phyloP scores from a whole-genome alignment of 2,888 invertebrate genomes.

The Hanleya hanleyi region DNA sequence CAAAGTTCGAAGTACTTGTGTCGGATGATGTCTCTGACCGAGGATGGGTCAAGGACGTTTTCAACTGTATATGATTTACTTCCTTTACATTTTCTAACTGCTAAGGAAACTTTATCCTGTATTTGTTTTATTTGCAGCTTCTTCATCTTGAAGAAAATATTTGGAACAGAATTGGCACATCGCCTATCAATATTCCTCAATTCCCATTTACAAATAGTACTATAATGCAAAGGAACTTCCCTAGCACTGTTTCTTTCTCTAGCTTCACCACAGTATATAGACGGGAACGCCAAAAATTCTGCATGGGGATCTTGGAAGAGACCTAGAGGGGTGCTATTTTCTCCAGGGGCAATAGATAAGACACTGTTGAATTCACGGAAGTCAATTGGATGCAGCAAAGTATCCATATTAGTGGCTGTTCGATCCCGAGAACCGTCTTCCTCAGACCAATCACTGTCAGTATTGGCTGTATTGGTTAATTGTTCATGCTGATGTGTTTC shows the following conservation, averaged over 20 bases:
- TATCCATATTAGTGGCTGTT: no score
- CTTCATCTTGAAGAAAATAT: no score
- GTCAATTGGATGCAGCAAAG: no score
- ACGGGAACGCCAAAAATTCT: conserved; percentile 52
- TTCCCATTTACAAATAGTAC: no score
- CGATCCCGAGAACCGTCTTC: no score
- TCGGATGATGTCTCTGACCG: conserved; percentile 21
- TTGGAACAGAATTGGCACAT: no score
- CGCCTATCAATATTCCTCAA: no score
- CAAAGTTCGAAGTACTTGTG: conserved; percentile 36
- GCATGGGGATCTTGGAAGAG: conserved; percentile 46
- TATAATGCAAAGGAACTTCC: neutral
- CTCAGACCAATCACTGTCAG: no score
- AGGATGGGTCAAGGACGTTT: conserved; percentile 17
- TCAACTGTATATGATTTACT: conserved; percentile 21
- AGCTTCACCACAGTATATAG: conserved; percentile 7
- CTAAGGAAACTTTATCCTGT: conserved; percentile 22
- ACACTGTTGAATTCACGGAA: no score
- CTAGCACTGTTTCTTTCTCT: neutral
- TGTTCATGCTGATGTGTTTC: no score
- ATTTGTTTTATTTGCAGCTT: no score
- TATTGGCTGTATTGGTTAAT: no score
- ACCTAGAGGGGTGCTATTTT: conserved; percentile 48
- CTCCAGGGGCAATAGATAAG: conserved; percentile 51
- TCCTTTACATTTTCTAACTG: conserved; percentile 32